These are phyloP conservation scores for Porites evermanni DNA, from an alignment of 92 coral and sea anemone genomes.

Conservation along the genomic window DNA sequence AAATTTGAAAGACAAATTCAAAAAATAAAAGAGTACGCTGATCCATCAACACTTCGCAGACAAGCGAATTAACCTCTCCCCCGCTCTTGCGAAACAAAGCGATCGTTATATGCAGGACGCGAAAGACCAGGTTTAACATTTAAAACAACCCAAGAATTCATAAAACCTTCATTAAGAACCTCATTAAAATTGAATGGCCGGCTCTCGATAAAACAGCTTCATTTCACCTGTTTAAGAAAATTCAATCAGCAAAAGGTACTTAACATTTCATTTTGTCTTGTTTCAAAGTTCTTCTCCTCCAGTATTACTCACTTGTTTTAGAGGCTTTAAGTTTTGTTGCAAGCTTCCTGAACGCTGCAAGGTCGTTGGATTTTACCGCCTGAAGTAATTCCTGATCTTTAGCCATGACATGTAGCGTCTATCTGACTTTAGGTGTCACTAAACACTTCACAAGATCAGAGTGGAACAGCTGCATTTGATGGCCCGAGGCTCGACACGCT, in stretches of 20 bases:
- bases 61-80: not conserved
- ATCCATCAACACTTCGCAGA: slow-evolving; percentile 8
- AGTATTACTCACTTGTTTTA: slow-evolving; percentile 85
- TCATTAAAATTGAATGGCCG: not conserved
- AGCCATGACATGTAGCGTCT: slow-evolving; percentile 65
- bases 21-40: not conserved
- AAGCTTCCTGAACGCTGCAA: slow-evolving; percentile 79
- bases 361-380: slow-evolving; percentile 88
- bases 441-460: not conserved
- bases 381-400: slow-evolving; percentile 95
- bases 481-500: not conserved
- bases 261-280: not conserved
- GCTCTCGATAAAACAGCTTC: not conserved
- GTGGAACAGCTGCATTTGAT: slow-evolving; percentile 9
- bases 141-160: not conserved
- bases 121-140: not conserved
- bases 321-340: slow-evolving; percentile 82
- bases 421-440: slow-evolving; percentile 1
- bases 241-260: slow-evolving; percentile 8
- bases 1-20: not conserved
- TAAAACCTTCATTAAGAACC: not conserved
- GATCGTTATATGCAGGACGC: not conserved
- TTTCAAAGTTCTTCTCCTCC: not conserved
- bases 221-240: not conserved
- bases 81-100: slow-evolving; percentile 31